Conservation (phyloP, 2,888 invertebrate genomes). For the Limnephilus rhombicus region DNA sequence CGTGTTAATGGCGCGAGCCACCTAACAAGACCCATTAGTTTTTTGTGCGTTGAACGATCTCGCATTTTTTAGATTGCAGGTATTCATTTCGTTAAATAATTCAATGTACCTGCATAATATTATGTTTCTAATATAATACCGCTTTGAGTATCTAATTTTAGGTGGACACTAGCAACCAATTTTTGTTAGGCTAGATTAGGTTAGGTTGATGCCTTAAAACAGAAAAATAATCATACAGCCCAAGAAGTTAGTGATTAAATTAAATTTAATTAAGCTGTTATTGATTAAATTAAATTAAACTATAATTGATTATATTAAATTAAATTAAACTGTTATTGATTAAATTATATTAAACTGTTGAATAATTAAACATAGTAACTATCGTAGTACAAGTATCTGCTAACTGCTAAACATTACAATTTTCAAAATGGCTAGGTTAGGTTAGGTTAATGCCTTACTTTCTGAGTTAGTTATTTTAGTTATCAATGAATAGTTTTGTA, state of each 20-base stretch:
- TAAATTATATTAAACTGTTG: too few species aligned
- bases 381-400: too few species aligned
- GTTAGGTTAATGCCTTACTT: neutral
- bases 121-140: neutral
- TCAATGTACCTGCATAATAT: neutral
- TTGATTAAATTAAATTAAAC: too few species aligned
- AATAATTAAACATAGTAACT: too few species aligned
- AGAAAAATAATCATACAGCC: too few species aligned
- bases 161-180: neutral
- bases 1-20: slow-evolving; percentile 44
- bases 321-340: too few species aligned
- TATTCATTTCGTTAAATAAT: neutral
- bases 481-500: too few species aligned
- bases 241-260: too few species aligned
- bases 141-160: neutral
- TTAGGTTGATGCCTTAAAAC: neutral
- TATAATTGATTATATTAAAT: too few species aligned
- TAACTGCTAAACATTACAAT: too few species aligned
- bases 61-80: slow-evolving; percentile 26
- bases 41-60: slow-evolving; percentile 24
- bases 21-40: slow-evolving; percentile 32
- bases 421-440: too few species aligned
- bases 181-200: neutral
- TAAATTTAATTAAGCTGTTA: too few species aligned
- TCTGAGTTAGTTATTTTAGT: neutral